A percentile compares a stretch with the other conserved stretches of the same genome.
Conservation (phyloP, 2,113 vertebrate species). For the Oryzias curvinotus region DNA sequence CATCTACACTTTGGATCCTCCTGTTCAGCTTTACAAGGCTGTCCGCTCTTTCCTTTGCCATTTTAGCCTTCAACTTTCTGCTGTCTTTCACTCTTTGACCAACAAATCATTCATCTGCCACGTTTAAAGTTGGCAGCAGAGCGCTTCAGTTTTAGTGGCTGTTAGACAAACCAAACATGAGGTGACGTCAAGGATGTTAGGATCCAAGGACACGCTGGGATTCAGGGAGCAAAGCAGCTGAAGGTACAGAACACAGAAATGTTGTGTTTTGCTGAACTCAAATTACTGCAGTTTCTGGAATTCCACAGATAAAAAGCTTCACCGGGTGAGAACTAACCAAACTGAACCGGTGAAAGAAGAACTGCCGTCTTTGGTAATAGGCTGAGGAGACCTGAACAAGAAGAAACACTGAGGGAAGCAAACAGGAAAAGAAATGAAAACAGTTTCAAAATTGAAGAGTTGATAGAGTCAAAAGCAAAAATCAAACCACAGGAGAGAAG, state of each 20-base stretch:
- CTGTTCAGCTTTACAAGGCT: too few relatives aligned
- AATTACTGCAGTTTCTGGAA: background rate
- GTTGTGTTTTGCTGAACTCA: background rate
- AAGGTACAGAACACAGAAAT: background rate
- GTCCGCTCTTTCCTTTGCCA: too few relatives aligned
- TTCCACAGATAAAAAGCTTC: background rate
- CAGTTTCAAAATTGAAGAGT: background rate
- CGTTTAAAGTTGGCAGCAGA: too few relatives aligned
- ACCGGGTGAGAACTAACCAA: background rate
- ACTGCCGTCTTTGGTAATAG: background rate
- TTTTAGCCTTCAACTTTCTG: too few relatives aligned
- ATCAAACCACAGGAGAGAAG: background rate
- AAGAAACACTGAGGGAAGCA: background rate
- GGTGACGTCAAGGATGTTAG: background rate
- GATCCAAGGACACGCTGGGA: background rate
- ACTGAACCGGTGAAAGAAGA: background rate
- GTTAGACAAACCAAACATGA: too few relatives aligned
- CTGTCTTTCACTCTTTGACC: too few relatives aligned
- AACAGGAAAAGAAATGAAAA: background rate
- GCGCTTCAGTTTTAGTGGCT: too few relatives aligned
- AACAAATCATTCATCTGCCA: too few relatives aligned
- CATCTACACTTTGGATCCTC: too few relatives aligned
- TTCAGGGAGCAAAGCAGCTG: background rate
- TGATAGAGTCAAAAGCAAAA: background rate
- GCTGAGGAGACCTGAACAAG: background rate